Evolutionary conservation across 2,797 vertebrate genomes (phyloP).

Genomic region (Anas georgica): DNA sequence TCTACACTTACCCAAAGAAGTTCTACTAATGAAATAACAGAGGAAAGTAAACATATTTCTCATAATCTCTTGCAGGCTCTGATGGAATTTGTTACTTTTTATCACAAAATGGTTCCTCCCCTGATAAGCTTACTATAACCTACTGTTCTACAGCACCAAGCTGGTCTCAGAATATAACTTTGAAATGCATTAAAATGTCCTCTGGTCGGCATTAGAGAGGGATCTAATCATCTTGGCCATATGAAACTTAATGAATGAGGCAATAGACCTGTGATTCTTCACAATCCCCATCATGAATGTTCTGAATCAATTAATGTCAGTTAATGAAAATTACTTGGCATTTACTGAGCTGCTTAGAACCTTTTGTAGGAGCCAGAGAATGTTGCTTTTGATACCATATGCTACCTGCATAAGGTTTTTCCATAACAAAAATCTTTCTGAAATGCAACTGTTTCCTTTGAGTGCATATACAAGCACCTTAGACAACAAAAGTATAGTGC

Average conservation of each 20-base stretch:
- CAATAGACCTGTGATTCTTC: background rate
- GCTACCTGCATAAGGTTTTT: background rate
- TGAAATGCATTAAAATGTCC: background rate
- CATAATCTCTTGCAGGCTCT: fast-evolving
- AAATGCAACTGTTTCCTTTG: background rate
- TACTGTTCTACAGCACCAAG: background rate
- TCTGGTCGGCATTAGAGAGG: background rate
- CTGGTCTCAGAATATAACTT: background rate
- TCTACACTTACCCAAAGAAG: background rate
- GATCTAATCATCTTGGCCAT: background rate
- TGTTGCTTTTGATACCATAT: background rate
- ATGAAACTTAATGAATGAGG: slow-evolving; percentile 27
- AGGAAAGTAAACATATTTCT: background rate
- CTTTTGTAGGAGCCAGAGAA: background rate
- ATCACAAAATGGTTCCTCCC: background rate
- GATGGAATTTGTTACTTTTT: background rate
- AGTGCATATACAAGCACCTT: background rate
- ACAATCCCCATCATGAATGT: background rate
- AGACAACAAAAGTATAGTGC: background rate
- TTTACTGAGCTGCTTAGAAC: slow-evolving; percentile 15
- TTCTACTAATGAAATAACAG: background rate
- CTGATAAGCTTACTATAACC: background rate
- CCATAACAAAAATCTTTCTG: background rate
- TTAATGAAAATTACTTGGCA: slow-evolving; percentile 30
- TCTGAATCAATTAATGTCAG: background rate